Base-by-base conservation (phyloP, 1,140 invertebrate species). In the Halotydeus destructor region DNA sequence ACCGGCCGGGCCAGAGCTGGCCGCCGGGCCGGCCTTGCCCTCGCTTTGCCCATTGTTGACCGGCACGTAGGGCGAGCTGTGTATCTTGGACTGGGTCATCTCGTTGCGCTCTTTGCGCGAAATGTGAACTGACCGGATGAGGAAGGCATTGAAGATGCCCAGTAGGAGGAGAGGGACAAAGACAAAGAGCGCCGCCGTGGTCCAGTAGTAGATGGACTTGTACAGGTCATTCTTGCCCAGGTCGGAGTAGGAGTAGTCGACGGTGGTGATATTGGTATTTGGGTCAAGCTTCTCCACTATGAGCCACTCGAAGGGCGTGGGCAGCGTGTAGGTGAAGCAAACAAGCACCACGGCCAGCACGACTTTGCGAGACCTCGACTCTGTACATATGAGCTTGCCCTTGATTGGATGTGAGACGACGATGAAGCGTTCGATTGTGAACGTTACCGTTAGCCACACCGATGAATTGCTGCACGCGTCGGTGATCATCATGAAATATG, bases 371-470 rank as follows among this genome's bases (percentile, higher is more conserved):
- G 58, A 60, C 5, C 57, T 49, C n/a, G 54, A 55, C 48, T 74
- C 69, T 2, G 74, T 76, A 53, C 74, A 75, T 50, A 73, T 65
- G 24, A 71, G 65, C 58, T 73, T 72, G 19, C 76, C 73, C 47
- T 70, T 67, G 52, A 80, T 72, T 18, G 77, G 77, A 61, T 77
- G 70, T 47, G 74, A 72, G 4, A 80, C 74, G 22, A 73, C 75
- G 38, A 79, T 72, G 61, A 33, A 47, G 31, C 76, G 59, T 58
- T 80, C 76, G 40, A 78, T 64, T 3, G 76, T 80, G 55, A 80
- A 80, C 23, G 73, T 71, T 3, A 78, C 74, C 22, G 74, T 77
- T 37, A 80, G 58, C 75, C 76, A 79, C 26, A 76, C 73, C 18
- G 73, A 76, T 25, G 72, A 71, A 56, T 72, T 75, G 49, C 69